Base-by-base conservation (phyloP, 2,113 vertebrate species). In the Xiphophorus hellerii region DNA sequence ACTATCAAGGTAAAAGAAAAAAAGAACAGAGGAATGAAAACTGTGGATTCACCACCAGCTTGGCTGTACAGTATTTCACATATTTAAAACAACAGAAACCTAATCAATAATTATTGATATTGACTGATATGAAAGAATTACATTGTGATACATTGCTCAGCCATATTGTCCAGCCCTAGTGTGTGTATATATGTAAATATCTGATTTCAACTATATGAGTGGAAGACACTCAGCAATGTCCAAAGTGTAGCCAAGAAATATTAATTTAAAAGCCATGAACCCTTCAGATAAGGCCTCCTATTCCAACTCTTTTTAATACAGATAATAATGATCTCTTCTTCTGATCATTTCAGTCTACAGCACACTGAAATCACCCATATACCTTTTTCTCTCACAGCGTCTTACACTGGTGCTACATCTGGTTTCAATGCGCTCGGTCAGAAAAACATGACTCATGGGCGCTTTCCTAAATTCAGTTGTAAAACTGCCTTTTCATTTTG, bases 381-480 rank as follows among this genome's bases (percentile, higher is more conserved):
- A 80, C 71, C 68, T 54, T 74, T 17, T 25, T 70, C 69, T 71
- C 70, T 73, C 71, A 39, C 31, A 31, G 73, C 51, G 77, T 82
- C 72, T 78, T 71, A 72, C 70, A 51, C 77, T 66, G 66, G 48
- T 17, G 69, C 44, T 76, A 82, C 90, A 91, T 93, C 89, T 94
- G 93, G 86, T 88, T 92, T 86, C 80, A 81, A 73, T 88, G 75
- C 70, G 54, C 73, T 58, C 17, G 17, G 74, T 88, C 71, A 70
- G 66, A 20, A 86, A 84, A 87, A 35, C 81, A 74, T 68, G 17
- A 62, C 84, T 78, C 12, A 63, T 67, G 12, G 31, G 66, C 70
- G 72, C 71, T 67, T 82, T 63, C 30, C 29, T 88, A 80, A 90
- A 82, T 63, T 30, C 14, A 4, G 63, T 69, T 77, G 79, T 73